Evolutionary conservation across 1,140 invertebrate genomes (phyloP).

Genomic region (Lycorma delicatula): DNA sequence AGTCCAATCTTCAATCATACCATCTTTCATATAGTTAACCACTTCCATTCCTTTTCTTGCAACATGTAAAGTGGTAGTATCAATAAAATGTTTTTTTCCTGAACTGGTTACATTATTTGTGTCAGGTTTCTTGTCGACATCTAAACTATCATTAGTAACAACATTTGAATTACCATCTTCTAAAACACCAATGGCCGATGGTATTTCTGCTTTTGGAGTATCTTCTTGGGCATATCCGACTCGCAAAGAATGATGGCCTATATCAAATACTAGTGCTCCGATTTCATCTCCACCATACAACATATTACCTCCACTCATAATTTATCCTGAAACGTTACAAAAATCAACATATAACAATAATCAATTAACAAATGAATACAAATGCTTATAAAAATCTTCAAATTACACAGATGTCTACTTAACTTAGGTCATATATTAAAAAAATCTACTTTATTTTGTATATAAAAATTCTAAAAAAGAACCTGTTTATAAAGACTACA

Average conservation of each 20-base stretch:
- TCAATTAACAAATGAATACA: too few species aligned
- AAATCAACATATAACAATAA: too few species aligned
- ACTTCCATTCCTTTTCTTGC: conserved; percentile 73
- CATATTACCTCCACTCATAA: conserved; percentile 47
- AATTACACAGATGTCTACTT: too few species aligned
- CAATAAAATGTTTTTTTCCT: conserved; percentile 62
- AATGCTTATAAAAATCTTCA: too few species aligned
- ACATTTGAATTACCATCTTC: conserved; percentile 46
- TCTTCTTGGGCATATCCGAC: conserved; percentile 86
- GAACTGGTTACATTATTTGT: conserved; percentile 38
- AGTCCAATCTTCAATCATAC: conserved; percentile 88
- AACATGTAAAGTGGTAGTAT: conserved; percentile 74
- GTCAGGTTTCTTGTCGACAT: conserved; percentile 48
- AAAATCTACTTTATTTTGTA: too few species aligned
- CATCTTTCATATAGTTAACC: conserved; percentile 71
- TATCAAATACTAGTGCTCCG: conserved; percentile 93
- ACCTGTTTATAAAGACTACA: too few species aligned
- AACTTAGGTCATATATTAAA: too few species aligned
- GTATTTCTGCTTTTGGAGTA: conserved; percentile 77
- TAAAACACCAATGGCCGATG: conserved; percentile 59
- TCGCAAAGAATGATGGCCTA: conserved; percentile 80
- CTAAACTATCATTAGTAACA: conserved; percentile 50
- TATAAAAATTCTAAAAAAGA: too few species aligned
- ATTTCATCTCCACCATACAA: conserved; percentile 92
- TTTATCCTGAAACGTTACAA: conserved; percentile 3